Evolutionary conservation across 2,888 invertebrate species (phyloP).

Genomic region (Sisyra terminalis): DNA sequence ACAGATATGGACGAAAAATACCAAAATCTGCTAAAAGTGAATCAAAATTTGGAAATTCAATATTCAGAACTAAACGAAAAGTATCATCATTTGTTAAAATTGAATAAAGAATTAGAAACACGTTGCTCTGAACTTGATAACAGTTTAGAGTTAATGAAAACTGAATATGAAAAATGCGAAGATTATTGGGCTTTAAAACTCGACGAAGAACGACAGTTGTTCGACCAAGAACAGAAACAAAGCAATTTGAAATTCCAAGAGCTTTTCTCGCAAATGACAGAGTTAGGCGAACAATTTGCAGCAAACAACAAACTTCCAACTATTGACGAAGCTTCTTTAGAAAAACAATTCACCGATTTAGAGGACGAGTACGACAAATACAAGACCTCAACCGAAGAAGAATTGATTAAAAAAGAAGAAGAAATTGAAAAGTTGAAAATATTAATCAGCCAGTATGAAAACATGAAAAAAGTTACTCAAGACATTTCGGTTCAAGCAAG

Average conservation of each 20-base stretch:
- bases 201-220: constrained; percentile 57
- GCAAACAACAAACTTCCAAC: constrained; percentile 42
- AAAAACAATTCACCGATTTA: constrained; percentile 52
- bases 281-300: constrained; percentile 61
- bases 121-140: constrained; percentile 51
- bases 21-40: constrained; percentile 14
- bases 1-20: constrained; percentile 17
- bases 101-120: constrained; percentile 25
- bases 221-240: constrained; percentile 57
- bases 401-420: constrained; percentile 34
- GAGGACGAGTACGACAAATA: constrained; percentile 51
- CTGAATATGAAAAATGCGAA: constrained; percentile 71
- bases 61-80: too few species aligned
- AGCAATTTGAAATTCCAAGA: constrained; percentile 62
- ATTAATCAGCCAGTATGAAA: constrained; percentile 28
- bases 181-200: constrained; percentile 74
- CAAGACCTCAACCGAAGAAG: constrained; percentile 31
- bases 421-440: constrained; percentile 36
- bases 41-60: constrained; percentile 25
- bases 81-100: constrained; percentile 11
- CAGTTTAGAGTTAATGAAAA: constrained; percentile 55
- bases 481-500: constrained; percentile 11
- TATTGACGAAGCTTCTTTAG: constrained; percentile 60
- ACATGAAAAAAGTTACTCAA: constrained; percentile 12
- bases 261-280: constrained; percentile 55